Base-by-base conservation (phyloP, 2,888 invertebrate genomes). In the Limenitis camilla region DNA sequence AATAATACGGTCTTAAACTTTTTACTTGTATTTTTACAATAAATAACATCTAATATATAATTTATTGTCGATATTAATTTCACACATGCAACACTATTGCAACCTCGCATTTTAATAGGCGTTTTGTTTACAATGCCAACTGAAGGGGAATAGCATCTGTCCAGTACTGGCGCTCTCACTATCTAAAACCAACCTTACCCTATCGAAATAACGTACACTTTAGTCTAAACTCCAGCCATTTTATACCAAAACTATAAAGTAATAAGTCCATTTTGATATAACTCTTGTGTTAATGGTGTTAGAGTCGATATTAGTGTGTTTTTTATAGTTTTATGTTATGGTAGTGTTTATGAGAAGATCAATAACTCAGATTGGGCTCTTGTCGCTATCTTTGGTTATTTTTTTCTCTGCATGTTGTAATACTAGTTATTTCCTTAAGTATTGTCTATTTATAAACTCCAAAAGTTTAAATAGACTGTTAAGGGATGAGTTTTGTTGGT, bases 91-190 rank as follows among this genome's bases (percentile, higher is more conserved):
- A 77, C 81, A 65, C 81, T 79, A 76, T 41, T 52, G 48, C 66
- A 63, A 66, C 66, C 68, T 68, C 71, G 74, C 78, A 82, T 83
- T 83, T 81, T 82, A 82, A 82, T 80, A 81, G 83, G 81, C 83
- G 83, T 84, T 84, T 83, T 84, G 84, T 85, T 85, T 85, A 84
- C 83, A 81, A 78, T 78, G 69, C 76, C 74, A 72, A 76, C 76
- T 76, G 76, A 76, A 81, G 85, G 83, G 82, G 81, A 75, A 74
- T 71, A 71, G 60, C 56, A 52, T 57, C 56, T 55, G 56, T 57
- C 51, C 54, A 45, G 56, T 49, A 36, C 52, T 19, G 56, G 56
- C 33, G 51, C 56, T 63, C 61, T 55, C 29, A 29, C 65, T 63
- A 55, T 58, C 53, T 55, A 72, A 70, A 71, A 61, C 54, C 55